phyloP scores from a whole-genome alignment of 2,888 invertebrate species.

The Branchinecta sandiegonensis region DNA sequence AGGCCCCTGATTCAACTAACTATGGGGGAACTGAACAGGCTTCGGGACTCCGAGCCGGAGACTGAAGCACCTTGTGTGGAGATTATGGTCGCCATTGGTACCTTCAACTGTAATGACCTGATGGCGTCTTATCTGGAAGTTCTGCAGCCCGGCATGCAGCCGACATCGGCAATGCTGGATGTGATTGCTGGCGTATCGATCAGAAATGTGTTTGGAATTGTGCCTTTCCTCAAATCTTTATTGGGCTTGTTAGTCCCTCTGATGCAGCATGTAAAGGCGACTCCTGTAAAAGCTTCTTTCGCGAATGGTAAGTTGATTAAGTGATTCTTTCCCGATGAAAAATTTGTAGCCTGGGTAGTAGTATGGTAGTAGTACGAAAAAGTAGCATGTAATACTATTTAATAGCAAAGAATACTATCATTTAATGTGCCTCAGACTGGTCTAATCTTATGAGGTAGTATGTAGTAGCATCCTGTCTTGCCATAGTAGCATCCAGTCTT shows the following conservation, averaged over 20 bases:
- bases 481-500: too few relatives aligned
- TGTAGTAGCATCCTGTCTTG: too few relatives aligned
- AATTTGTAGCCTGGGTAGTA: too few relatives aligned
- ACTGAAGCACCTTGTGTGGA: neutral
- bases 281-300: neutral
- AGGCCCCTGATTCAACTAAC: neutral
- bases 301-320: neutral
- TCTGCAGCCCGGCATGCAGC: slow-evolving; percentile 12
- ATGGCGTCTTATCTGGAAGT: slow-evolving; percentile 13
- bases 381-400: too few relatives aligned
- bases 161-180: neutral
- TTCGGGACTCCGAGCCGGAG: neutral
- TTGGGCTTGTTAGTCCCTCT: neutral
- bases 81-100: neutral
- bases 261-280: neutral
- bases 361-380: too few relatives aligned
- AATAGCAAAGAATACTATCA: too few relatives aligned
- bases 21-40: neutral
- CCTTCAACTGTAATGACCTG: neutral
- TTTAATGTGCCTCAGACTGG: too few relatives aligned
- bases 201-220: slow-evolving; percentile 1
- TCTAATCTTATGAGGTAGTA: too few relatives aligned
- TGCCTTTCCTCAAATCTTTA: neutral
- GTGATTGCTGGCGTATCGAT: neutral
- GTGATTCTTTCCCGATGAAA: too few relatives aligned